Evolutionary conservation across 2,888 invertebrate genomes (phyloP).

Genomic region (Apamea anceps): DNA sequence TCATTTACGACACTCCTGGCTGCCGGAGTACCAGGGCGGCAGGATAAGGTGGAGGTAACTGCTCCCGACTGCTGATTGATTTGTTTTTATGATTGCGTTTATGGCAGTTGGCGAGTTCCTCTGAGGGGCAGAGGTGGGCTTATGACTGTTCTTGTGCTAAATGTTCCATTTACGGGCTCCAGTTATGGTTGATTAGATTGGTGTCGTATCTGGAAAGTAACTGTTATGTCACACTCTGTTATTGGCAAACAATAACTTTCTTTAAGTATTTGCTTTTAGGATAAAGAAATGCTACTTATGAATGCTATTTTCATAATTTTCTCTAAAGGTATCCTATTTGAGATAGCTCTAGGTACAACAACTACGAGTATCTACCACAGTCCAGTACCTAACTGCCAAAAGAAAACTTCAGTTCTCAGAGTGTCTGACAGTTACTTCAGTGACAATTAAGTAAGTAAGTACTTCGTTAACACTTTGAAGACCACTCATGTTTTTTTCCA

Average conservation of each 20-base stretch:
- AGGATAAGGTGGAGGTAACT: constrained; percentile 70
- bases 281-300: background rate
- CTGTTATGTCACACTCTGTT: constrained; percentile 47
- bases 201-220: constrained; percentile 39
- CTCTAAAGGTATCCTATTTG: too few species aligned
- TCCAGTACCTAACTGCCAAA: background rate
- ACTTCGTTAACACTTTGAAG: constrained; percentile 1
- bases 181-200: constrained; percentile 61
- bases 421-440: background rate
- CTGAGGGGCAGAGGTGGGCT: constrained; percentile 57
- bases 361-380: background rate
- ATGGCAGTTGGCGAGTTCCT: constrained; percentile 58
- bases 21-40: constrained; percentile 52
- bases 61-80: constrained; percentile 76
- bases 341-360: background rate
- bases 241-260: constrained; percentile 19
- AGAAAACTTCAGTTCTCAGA: too few species aligned
- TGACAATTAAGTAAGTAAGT: background rate
- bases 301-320: background rate
- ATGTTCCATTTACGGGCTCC: constrained; percentile 53
- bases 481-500: background rate
- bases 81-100: constrained; percentile 74
- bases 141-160: constrained; percentile 57
- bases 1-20: constrained; percentile 79
- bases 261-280: constrained; percentile 1